Base-by-base conservation (phyloP, 2,888 invertebrate genomes). In the Coenonympha glycerion region DNA sequence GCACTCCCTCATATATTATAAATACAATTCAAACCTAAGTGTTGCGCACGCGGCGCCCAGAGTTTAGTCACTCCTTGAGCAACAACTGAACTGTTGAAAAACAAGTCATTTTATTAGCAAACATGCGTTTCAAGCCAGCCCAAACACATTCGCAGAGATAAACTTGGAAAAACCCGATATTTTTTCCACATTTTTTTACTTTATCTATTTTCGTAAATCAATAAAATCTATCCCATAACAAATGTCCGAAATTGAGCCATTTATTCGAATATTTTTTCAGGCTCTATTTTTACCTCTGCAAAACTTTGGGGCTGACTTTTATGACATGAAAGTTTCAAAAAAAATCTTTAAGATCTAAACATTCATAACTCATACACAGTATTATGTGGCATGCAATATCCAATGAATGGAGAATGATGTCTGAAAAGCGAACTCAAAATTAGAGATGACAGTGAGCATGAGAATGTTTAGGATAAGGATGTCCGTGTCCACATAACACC, bases 61-160 rank as follows among this genome's bases (percentile, higher is more conserved):
- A 85, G 79, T 85, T 77, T 76, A 85, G 79, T 87, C 86, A 87
- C 86, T 87, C 85, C 80, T 78, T 79, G 87, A 79, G 86, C 78
- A 85, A 87, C 81, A 85, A 86, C 80, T 80, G 84, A 81, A 81
- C 86, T 87, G 87, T 87, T 77, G 87, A 87, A 87, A 87, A 86
- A 87, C 84, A 87, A 87, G 87, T 87, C 67, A 85, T 85, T 86
- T 45, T 77, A 87, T 87, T 87, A 87, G 86, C 86, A 80, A 24
- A 85, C 85, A 86, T 87, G 86, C 84, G 82, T 74, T 73, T 67
- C 76, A 87, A 87, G 79, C 73, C 81, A 73, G 72, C 79, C 78
- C 81, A 81, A 39, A 79, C 65, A 65, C 65, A 64, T 65, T 76
- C 73, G 77, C 64, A 69, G 76, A 82, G 77, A 79, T 81, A 82